These are phyloP conservation scores for Chelonia mydas DNA, from an alignment of 2,797 vertebrate genomes.

Conservation along the genomic window DNA sequence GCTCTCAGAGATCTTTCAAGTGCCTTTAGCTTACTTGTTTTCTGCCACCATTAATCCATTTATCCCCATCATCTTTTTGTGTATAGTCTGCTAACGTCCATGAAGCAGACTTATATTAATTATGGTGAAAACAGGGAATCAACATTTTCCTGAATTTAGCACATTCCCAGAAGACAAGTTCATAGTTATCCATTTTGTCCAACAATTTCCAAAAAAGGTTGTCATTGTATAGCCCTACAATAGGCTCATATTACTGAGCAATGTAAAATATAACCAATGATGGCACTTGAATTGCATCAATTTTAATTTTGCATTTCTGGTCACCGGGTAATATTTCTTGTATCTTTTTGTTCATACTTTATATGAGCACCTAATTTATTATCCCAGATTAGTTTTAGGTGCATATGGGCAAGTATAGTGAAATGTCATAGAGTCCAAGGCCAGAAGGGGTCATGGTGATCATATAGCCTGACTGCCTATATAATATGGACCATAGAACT, in stretches of 20 bases:
- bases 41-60: background rate
- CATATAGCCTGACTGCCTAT: background rate
- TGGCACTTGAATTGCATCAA: background rate
- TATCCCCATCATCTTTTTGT: background rate
- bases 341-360: background rate
- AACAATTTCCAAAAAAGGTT: background rate
- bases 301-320: background rate
- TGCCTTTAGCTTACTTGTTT: too few relatives aligned
- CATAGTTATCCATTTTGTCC: background rate
- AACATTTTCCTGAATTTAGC: background rate
- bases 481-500: background rate
- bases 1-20: too few relatives aligned
- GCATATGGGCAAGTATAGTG: background rate
- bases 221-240: background rate
- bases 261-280: background rate
- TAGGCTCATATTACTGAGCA: background rate
- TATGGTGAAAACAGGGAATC: background rate
- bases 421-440: background rate
- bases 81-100: background rate
- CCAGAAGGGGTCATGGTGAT: background rate
- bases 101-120: background rate
- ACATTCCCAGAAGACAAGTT: background rate
- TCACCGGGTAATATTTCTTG: background rate
- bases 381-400: background rate
- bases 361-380: background rate